Evolutionary conservation across 1,140 invertebrate genomes (phyloP).

Genomic region (Drosophila kanapiae): DNA sequence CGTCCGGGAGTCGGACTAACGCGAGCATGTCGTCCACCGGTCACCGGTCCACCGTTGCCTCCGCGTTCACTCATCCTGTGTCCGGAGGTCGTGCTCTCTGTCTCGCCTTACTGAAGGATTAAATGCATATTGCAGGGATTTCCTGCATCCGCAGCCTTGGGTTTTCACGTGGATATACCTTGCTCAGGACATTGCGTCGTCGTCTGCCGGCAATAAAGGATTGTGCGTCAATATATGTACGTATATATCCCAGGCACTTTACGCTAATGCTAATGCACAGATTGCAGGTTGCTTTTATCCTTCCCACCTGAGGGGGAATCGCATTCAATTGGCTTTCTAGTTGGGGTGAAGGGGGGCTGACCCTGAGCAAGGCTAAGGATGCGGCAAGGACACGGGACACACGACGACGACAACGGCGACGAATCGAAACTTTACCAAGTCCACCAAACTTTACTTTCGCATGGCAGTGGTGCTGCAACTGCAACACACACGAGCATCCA

Average conservation of each 20-base stretch:
- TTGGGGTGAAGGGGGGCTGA: background rate
- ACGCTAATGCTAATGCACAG: constrained; percentile 56
- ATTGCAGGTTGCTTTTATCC: constrained; percentile 36
- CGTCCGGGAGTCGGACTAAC: constrained; percentile 86
- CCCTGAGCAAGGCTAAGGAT: constrained; percentile 60
- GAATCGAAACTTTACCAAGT: constrained; percentile 49
- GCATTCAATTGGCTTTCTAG: constrained; percentile 44
- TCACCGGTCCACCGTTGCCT: constrained; percentile 51
- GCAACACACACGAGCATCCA: constrained; percentile 36
- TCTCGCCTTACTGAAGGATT: constrained; percentile 26
- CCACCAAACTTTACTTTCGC: constrained; percentile 40
- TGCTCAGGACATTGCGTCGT: constrained; percentile 27
- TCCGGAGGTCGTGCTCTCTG: constrained; percentile 2
- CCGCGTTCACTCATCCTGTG: constrained; percentile 19
- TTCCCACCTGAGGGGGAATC: constrained; percentile 9
- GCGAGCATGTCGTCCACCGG: constrained; percentile 74
- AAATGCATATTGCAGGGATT: constrained; percentile 35
- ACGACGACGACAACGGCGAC: constrained; percentile 21
- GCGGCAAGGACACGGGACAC: constrained; percentile 45
- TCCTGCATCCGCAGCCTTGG: constrained; percentile 33
- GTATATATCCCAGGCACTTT: constrained; percentile 36
- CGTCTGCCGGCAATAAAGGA: constrained; percentile 36
- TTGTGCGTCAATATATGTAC: constrained; percentile 31
- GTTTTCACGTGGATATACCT: background rate
- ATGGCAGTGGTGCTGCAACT: constrained; percentile 29